phyloP scores from a whole-genome alignment of 2,888 invertebrate genomes.

The Perizoma flavofasciatum region DNA sequence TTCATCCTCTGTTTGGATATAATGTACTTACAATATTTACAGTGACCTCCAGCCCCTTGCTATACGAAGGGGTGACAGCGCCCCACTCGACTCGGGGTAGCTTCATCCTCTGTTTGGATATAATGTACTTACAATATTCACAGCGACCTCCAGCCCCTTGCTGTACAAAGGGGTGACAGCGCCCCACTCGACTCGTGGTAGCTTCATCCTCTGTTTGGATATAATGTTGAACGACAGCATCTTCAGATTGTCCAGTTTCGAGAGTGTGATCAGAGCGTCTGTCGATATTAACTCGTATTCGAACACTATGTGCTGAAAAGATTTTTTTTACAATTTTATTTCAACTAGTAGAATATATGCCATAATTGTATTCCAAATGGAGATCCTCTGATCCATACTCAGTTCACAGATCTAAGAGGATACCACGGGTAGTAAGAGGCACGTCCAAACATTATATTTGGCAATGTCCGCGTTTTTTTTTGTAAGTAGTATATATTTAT shows the following conservation, averaged over 20 bases:
- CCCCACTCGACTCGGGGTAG: conserved; percentile 56
- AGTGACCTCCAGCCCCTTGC: conserved; percentile 50
- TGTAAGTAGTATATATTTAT: too few species aligned
- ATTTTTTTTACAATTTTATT: too few species aligned
- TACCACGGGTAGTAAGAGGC: too few species aligned
- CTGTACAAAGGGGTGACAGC: conserved; percentile 42
- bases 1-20: conserved; percentile 34
- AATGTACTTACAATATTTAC: conserved; percentile 64
- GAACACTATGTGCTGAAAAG: conserved; percentile 63
- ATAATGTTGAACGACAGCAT: conserved; percentile 58
- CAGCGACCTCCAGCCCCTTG: conserved; percentile 50
- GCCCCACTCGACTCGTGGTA: conserved; percentile 55
- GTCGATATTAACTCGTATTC: conserved; percentile 64
- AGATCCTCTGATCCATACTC: too few species aligned
- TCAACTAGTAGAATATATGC: not conserved
- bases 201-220: conserved; percentile 36
- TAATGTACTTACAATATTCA: conserved; percentile 61
- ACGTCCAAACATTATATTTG: too few species aligned
- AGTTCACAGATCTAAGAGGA: too few species aligned
- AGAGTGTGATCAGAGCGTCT: conserved; percentile 53
- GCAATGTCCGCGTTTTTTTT: too few species aligned
- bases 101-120: conserved; percentile 33
- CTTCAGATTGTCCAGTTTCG: conserved; percentile 49
- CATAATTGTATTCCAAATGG: too few species aligned
- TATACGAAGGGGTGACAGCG: conserved; percentile 42